Conservation (phyloP, 2,888 invertebrate species). For the Sisyra terminalis region DNA sequence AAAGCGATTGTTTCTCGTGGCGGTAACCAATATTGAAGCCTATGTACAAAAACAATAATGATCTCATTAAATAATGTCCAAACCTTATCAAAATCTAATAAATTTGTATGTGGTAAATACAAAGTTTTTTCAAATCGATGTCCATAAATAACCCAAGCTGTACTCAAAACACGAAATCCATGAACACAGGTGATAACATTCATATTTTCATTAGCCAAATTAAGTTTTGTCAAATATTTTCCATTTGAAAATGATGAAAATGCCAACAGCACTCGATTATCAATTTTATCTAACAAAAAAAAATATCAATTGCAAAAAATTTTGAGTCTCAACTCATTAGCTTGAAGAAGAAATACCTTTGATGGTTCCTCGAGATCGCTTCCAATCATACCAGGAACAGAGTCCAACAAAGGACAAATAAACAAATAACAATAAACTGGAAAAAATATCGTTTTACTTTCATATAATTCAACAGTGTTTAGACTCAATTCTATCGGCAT, state of each 20-base stretch:
- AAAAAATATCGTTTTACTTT: too few species aligned
- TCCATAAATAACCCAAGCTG: constrained; percentile 17
- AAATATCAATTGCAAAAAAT: background rate
- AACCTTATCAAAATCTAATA: constrained; percentile 16
- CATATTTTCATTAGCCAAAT: background rate
- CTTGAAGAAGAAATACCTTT: too few species aligned
- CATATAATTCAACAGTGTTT: too few species aligned
- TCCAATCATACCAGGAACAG: too few species aligned
- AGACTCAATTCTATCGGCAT: too few species aligned
- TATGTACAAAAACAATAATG: background rate
- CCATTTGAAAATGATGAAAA: background rate
- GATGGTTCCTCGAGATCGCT: too few species aligned
- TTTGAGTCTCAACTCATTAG: too few species aligned
- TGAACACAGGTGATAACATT: constrained; percentile 8
- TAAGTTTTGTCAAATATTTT: background rate
- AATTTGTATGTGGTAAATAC: constrained; percentile 14
- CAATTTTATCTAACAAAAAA: background rate
- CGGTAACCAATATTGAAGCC: too few species aligned
- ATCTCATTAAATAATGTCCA: constrained; percentile 8
- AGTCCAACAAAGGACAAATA: too few species aligned
- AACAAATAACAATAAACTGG: too few species aligned
- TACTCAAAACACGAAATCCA: constrained; percentile 12
- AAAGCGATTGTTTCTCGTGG: too few species aligned
- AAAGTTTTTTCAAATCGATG: constrained; percentile 18
- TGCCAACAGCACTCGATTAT: background rate